Evolutionary conservation across 1,140 invertebrate genomes (phyloP), one percentile per base, ranked within the genome.

Genomic region (Zaprionus taronus): DNA sequence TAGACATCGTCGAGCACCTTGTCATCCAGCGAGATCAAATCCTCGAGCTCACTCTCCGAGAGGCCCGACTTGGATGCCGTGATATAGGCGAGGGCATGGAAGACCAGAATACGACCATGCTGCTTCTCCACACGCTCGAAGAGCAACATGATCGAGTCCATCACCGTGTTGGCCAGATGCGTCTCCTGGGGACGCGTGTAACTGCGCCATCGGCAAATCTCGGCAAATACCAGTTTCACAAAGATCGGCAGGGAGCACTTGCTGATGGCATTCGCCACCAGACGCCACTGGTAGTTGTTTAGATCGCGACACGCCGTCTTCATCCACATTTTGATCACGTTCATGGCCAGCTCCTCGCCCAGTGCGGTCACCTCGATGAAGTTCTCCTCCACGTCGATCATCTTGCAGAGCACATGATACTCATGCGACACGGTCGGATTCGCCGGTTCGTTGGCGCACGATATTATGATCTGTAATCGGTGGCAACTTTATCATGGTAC

Each of bases 61-160:
- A 99, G 93, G 2, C 98, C 98, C 69, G 97, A 98, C 89, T 98
- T 97, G 0, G 97, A 97, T 22, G 98, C 98, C 11, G 98, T 99
- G 82, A 99, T 98, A 92, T 99, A 99, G 0, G 98, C 98, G 41
- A 99, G 91, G 0, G 97, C 98, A 89, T 99, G 98, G 81, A 98
- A 98, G 1, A 99, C 98, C 26, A 99, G 93, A 2, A 98, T 96
- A 69, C 97, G 95, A 1, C 98, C 98, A 86, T 99, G 98, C 94
- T 98, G 97, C 86, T 98, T 98, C 93, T 99, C 98, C 70, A 99
- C 98, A 77, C 98, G 94, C 83, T 99, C 98, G 91, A 99, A 99
- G 1, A 99, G 94, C 95, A 99, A 97, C 96, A 99, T 99, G 81
- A 99, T 99, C 15, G 97, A 98, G 91, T 99, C 98, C 96, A 99